phyloP scores from a whole-genome alignment of 2,888 invertebrate species.

The Rugalucina vietnamica region DNA sequence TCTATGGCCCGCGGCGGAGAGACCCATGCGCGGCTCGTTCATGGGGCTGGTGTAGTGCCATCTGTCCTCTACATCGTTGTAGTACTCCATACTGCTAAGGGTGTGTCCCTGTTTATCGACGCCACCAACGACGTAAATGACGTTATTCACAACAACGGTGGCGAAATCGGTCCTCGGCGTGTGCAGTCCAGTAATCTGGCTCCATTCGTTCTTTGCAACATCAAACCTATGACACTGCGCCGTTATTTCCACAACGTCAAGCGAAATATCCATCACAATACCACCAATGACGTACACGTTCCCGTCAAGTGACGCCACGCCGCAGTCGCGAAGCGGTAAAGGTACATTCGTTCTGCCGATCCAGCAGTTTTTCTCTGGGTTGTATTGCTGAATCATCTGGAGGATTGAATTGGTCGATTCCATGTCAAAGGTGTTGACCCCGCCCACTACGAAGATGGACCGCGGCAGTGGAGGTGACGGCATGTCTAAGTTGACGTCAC shows the following conservation, averaged over 20 bases:
- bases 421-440: conserved; percentile 50
- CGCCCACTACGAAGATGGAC: conserved; percentile 67
- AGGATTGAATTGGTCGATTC: conserved; percentile 24
- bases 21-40: conserved; percentile 67
- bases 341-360: conserved; percentile 60
- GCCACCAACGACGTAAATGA: conserved; percentile 74
- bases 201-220: conserved; percentile 57
- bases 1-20: conserved; percentile 65
- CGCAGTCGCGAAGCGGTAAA: conserved; percentile 72
- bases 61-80: conserved; percentile 62
- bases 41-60: conserved; percentile 69
- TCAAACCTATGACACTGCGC: conserved; percentile 68
- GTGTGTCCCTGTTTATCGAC: conserved; percentile 67
- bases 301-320: conserved; percentile 62
- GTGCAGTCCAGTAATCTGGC: conserved; percentile 57
- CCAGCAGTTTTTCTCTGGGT: conserved; percentile 69
- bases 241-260: conserved; percentile 42
- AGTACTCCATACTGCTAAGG: conserved; percentile 71
- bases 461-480: conserved; percentile 33
- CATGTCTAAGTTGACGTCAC: not conserved
- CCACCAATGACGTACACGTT: conserved; percentile 73
- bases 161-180: conserved; percentile 70
- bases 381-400: conserved; percentile 64
- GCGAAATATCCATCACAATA: conserved; percentile 4
- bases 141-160: conserved; percentile 61